Evolutionary conservation across 2,888 invertebrate genomes (phyloP).

Genomic region (Agrilus biguttatus): DNA sequence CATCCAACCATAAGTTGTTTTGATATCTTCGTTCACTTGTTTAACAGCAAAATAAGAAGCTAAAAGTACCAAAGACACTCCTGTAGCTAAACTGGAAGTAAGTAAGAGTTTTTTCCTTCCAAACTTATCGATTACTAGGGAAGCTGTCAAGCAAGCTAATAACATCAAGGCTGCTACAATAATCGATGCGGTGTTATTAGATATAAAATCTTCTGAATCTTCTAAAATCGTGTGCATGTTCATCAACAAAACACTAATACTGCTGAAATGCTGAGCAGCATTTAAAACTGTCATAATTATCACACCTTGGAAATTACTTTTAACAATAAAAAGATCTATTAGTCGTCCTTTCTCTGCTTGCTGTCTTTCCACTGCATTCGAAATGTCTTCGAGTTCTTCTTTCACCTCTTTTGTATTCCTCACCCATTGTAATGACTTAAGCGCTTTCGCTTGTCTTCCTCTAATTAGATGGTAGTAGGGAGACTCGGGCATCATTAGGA

Average conservation of each 20-base stretch:
- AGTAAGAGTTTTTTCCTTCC: conserved; percentile 9
- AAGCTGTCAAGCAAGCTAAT: conserved; percentile 2
- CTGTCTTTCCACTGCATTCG: conserved; percentile 18
- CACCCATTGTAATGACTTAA: conserved; percentile 15
- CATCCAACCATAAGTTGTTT: conserved; percentile 4
- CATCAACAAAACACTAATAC: conserved; percentile 22
- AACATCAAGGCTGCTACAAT: conserved; percentile 8
- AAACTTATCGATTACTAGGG: conserved; percentile 8
- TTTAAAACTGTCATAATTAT: conserved; percentile 20
- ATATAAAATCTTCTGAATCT: conserved; percentile 18
- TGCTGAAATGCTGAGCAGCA: conserved; percentile 20
- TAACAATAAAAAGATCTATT: conserved; percentile 19
- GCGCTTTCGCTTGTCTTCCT: conserved; percentile 14
- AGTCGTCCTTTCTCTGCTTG: conserved; percentile 18
- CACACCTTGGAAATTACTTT: conserved; percentile 20
- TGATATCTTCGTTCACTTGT: conserved; percentile 1
- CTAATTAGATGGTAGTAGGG: conserved; percentile 20
- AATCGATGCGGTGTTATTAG: conserved; percentile 8
- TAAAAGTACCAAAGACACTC: not conserved
- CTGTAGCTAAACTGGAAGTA: conserved; percentile 3
- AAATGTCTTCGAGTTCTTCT: conserved; percentile 18
- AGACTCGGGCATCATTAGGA: conserved; percentile 22
- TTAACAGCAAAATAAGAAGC: conserved; percentile 1
- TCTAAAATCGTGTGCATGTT: conserved; percentile 21
- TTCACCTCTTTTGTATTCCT: conserved; percentile 13